phyloP scores from a whole-genome alignment of 2,113 vertebrate species.

The Porphyrio hochstetteri region DNA sequence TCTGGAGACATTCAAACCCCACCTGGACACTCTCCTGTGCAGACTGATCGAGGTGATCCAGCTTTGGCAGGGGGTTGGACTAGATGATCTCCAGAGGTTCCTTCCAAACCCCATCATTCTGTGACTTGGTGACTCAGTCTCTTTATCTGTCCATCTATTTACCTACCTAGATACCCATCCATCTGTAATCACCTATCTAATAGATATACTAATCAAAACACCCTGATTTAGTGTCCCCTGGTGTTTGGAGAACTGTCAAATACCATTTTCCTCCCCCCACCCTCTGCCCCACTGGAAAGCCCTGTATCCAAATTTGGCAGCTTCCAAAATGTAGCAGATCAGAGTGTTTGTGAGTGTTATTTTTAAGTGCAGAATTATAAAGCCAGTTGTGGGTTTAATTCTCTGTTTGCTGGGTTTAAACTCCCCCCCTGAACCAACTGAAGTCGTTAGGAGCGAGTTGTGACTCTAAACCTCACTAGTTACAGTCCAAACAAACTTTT shows the following conservation, averaged over 20 bases:
- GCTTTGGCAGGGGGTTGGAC: no score
- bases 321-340: neutral
- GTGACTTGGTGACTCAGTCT: neutral
- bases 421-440: neutral
- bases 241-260: neutral
- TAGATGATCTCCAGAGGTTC: no score
- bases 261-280: neutral
- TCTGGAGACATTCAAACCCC: no score
- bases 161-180: neutral
- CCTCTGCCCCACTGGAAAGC: neutral
- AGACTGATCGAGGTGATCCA: no score
- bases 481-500: neutral
- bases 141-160: neutral
- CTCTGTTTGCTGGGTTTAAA: neutral
- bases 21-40: no score
- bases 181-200: neutral
- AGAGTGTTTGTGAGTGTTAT: neutral
- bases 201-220: neutral
- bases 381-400: neutral
- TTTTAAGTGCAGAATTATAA: neutral
- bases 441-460: neutral
- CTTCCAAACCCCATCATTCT: no score
- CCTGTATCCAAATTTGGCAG: neutral
- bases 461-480: neutral
- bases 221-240: neutral